Evolutionary conservation across 1,140 invertebrate genomes (phyloP).

Genomic region (Nephila pilipes): DNA sequence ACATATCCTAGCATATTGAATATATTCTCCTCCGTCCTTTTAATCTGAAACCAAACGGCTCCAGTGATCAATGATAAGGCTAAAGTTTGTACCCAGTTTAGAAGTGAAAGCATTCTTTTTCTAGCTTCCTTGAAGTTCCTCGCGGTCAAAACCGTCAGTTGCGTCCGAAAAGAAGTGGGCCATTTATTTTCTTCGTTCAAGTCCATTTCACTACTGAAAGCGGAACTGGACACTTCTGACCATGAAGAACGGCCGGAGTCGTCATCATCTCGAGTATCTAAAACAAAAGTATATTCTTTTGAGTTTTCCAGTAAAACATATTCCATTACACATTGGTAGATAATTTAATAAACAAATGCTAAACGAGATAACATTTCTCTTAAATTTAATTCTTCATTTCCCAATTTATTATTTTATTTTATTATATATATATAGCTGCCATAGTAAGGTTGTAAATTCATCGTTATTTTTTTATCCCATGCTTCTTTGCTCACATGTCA

Average conservation of each 20-base stretch:
- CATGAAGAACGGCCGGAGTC: constrained; percentile 86
- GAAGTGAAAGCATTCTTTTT: constrained; percentile 89
- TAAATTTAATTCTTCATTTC: too few relatives aligned
- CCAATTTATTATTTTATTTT: too few relatives aligned
- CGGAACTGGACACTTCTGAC: constrained; percentile 84
- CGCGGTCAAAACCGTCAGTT: constrained; percentile 89
- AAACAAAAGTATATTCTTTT: background rate
- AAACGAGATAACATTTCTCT: too few relatives aligned
- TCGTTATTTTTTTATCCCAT: too few relatives aligned
- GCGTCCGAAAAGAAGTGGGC: constrained; percentile 91
- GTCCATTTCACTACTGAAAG: constrained; percentile 83
- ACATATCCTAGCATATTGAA: constrained; percentile 91
- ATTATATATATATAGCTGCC: too few relatives aligned
- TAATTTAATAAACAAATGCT: too few relatives aligned
- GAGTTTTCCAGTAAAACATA: too few relatives aligned
- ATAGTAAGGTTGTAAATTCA: too few relatives aligned
- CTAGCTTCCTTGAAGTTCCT: constrained; percentile 90
- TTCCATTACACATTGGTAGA: too few relatives aligned
- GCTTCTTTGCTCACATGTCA: too few relatives aligned
- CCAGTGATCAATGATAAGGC: constrained; percentile 88
- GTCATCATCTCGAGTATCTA: constrained; percentile 83
- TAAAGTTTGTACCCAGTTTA: constrained; percentile 91
- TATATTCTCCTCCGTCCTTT: constrained; percentile 88
- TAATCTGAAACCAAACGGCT: constrained; percentile 90
- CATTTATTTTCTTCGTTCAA: constrained; percentile 82